Conservation (phyloP, 2,888 invertebrate species). For the Archaeoteleia sp. region DNA sequence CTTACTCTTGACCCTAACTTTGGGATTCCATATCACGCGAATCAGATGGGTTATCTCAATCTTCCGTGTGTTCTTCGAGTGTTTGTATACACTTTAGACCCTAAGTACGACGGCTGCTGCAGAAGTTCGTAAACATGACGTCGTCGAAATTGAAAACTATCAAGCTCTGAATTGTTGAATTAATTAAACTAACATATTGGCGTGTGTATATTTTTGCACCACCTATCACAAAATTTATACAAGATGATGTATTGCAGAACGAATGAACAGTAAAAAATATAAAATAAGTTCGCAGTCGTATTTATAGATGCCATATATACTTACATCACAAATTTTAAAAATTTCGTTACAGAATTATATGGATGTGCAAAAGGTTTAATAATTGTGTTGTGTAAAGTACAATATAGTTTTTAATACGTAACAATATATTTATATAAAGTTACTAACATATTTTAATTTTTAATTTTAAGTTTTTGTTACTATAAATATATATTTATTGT, state of each 20-base stretch:
- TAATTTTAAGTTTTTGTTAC: no score
- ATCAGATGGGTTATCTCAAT: constrained; percentile 36
- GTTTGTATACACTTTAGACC: constrained; percentile 37
- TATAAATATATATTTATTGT: no score
- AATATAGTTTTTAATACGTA: no score
- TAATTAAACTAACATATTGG: constrained; percentile 30
- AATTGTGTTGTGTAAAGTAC: no score
- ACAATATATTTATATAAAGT: no score
- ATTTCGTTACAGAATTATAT: no score
- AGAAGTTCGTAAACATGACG: constrained; percentile 40
- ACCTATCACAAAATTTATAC: constrained; percentile 21
- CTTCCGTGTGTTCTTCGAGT: constrained; percentile 4
- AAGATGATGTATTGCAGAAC: constrained; percentile 9
- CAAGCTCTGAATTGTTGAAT: constrained; percentile 34
- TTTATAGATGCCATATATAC: background rate
- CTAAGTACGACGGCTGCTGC: constrained; percentile 35
- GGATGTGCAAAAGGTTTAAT: no score
- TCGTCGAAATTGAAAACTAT: constrained; percentile 42
- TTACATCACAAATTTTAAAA: no score
- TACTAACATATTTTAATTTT: no score
- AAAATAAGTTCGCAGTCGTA: background rate
- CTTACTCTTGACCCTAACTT: no score
- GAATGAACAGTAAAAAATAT: constrained; percentile 8
- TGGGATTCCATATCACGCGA: background rate
- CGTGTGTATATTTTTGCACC: constrained; percentile 37